Evolutionary conservation across 2,888 invertebrate species (phyloP).

Genomic region (Apotomis betuletana): DNA sequence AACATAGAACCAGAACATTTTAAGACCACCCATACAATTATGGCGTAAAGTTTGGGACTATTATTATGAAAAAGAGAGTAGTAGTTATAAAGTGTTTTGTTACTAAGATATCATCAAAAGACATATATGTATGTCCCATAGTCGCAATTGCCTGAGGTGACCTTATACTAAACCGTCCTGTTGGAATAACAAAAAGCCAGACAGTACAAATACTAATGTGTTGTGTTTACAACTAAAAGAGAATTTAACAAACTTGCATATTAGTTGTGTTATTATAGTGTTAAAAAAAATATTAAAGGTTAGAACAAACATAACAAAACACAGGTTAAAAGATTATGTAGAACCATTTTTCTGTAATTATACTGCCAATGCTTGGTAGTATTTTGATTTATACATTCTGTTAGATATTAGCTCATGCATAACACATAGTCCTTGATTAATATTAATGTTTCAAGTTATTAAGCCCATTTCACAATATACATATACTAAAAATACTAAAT

Average conservation of each 20-base stretch:
- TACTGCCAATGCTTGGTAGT: not conserved
- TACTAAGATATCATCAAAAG: no score
- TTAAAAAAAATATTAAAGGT: not conserved
- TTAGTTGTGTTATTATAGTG: not conserved
- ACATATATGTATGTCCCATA: no score
- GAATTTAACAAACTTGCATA: not conserved
- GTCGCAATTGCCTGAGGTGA: no score
- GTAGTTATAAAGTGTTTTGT: no score
- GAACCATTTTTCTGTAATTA: not conserved
- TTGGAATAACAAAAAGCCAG: conserved; percentile 3
- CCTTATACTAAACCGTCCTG: not conserved
- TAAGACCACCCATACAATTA: no score
- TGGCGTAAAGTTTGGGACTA: no score
- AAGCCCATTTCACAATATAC: not conserved
- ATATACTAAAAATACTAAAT: not conserved
- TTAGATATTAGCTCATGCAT: conserved; percentile 1
- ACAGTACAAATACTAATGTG: not conserved
- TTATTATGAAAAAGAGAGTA: no score
- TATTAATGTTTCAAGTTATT: not conserved
- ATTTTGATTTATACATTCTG: not conserved
- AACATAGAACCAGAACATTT: no score
- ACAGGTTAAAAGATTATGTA: not conserved
- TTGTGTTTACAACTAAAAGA: not conserved
- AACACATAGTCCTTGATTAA: not conserved
- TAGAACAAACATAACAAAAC: not conserved